Conservation (phyloP, 2,797 vertebrate genomes). For the Balearica regulorum region DNA sequence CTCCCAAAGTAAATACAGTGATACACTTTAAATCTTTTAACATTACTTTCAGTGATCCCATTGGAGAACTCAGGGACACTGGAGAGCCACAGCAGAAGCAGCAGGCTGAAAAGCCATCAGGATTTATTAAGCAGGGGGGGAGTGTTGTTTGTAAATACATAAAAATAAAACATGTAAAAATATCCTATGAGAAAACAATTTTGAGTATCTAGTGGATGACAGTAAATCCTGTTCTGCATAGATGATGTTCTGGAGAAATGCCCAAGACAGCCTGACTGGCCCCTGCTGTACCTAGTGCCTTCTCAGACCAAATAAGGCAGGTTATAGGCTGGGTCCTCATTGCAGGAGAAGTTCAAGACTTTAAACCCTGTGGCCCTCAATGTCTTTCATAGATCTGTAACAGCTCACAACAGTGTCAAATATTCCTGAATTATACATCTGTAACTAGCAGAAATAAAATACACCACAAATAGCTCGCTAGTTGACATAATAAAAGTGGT, state of each 20-base stretch:
- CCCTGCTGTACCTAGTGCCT: not conserved
- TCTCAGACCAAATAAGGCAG: not conserved
- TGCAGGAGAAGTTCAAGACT: not conserved
- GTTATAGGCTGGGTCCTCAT: not conserved
- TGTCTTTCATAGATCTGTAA: not conserved
- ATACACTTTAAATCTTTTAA: not conserved
- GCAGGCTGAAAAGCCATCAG: constrained; percentile 36
- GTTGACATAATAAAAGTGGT: not conserved
- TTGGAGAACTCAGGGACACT: not conserved
- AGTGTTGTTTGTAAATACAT: not conserved
- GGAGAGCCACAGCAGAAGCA: not conserved
- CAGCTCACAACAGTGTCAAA: not conserved
- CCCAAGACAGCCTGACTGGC: not conserved
- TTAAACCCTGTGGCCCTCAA: not conserved
- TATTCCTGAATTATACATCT: not conserved
- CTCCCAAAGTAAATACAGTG: not conserved
- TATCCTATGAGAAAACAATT: constrained; percentile 15
- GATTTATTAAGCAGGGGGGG: not conserved
- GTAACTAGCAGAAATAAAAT: not conserved
- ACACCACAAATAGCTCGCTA: not conserved
- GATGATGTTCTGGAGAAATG: not conserved
- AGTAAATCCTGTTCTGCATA: not conserved
- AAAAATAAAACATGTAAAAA: constrained; percentile 12
- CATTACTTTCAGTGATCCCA: not conserved
- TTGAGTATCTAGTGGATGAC: not conserved